Evolutionary conservation across 2,888 invertebrate species (phyloP).

Genomic region (Andrena minutula): DNA sequence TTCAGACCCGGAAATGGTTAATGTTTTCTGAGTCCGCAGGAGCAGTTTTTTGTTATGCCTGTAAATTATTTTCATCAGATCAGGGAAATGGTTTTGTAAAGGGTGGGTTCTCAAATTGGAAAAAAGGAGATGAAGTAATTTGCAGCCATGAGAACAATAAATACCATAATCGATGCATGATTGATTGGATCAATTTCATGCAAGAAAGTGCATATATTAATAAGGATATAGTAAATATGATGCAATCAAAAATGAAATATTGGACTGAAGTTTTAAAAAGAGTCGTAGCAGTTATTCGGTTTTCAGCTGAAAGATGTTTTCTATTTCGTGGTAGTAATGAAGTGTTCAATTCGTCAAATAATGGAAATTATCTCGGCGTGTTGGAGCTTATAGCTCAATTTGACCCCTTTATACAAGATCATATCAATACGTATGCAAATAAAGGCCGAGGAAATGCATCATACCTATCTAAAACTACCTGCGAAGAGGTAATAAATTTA

Average conservation of each 20-base stretch:
- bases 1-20: conserved; percentile 5
- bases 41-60: neutral
- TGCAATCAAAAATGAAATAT: conserved; percentile 1
- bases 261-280: conserved; percentile 5
- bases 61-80: conserved; percentile 5
- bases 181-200: conserved; percentile 1
- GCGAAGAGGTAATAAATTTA: no score
- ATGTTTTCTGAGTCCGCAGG: neutral
- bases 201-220: neutral
- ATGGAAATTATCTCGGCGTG: neutral
- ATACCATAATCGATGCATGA: neutral
- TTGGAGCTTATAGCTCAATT: neutral
- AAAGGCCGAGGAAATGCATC: neutral
- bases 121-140: conserved; percentile 3
- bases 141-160: neutral
- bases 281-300: conserved; percentile 2
- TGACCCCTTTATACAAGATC: no score
- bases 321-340: neutral
- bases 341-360: neutral
- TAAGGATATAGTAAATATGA: conserved; percentile 3
- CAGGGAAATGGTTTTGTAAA: neutral
- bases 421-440: no score
- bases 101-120: conserved; percentile 1
- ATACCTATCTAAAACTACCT: neutral
- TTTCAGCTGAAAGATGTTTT: conserved; percentile 1